Evolutionary conservation across 2,113 vertebrate genomes (phyloP).

Genomic region (Nycticorax nycticorax): DNA sequence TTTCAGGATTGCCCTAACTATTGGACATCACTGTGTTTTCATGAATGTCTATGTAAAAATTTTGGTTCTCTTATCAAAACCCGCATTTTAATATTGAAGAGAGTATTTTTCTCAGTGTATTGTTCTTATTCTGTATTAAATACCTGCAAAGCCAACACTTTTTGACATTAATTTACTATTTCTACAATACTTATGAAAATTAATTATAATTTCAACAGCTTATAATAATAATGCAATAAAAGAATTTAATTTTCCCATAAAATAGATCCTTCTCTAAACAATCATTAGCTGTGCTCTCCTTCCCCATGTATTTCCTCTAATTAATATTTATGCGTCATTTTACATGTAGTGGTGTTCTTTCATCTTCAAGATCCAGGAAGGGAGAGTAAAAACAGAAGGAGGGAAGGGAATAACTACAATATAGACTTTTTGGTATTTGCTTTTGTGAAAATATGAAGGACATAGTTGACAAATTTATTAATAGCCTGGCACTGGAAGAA

Average conservation of each 20-base stretch:
- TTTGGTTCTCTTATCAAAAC: not conserved
- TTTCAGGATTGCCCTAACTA: not conserved
- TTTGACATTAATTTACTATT: constrained; percentile 44
- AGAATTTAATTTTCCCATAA: constrained; percentile 14
- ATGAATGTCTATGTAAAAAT: not conserved
- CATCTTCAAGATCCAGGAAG: not conserved
- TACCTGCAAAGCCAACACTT: constrained; percentile 32
- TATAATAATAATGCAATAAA: constrained; percentile 24
- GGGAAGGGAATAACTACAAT: not conserved
- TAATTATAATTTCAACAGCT: constrained; percentile 39
- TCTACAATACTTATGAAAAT: constrained; percentile 34
- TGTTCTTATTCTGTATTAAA: constrained; percentile 12
- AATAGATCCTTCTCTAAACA: not conserved
- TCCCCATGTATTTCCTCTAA: not conserved
- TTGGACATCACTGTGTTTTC: not conserved
- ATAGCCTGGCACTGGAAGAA: not conserved
- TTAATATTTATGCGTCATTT: constrained; percentile 47
- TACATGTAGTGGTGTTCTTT: not conserved
- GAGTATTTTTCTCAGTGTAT: not conserved
- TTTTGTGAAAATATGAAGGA: not conserved
- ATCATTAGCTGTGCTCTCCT: constrained; percentile 1
- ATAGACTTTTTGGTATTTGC: not conserved
- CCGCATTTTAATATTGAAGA: not conserved
- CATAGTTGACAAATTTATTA: not conserved
- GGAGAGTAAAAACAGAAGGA: not conserved